Conservation (phyloP, 2,888 invertebrate species). For the Drosophila paracracens region DNA sequence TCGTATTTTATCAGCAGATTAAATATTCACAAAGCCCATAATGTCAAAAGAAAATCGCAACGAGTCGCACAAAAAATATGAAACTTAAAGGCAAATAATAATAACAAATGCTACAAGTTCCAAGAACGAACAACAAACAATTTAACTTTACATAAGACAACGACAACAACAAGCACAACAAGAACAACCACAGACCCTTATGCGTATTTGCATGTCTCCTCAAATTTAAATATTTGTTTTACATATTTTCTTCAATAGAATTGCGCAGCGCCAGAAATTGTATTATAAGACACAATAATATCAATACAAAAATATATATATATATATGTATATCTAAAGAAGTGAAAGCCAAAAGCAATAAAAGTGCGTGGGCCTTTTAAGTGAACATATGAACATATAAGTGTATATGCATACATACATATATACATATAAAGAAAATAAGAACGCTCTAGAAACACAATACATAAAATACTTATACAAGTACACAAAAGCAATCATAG, state of each 20-base stretch:
- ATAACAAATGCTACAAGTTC: conserved; percentile 51
- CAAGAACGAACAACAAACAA: conserved; percentile 49
- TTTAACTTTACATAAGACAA: conserved; percentile 35
- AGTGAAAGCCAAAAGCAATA: conserved; percentile 50
- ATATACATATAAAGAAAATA: conserved; percentile 21
- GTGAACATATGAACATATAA: conserved; percentile 4
- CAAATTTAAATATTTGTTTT: conserved; percentile 61
- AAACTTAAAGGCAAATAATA: conserved; percentile 50
- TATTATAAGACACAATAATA: conserved; percentile 62
- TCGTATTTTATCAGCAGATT: conserved; percentile 26
- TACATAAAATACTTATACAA: conserved; percentile 50
- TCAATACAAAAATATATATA: conserved; percentile 31
- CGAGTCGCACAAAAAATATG: conserved; percentile 18
- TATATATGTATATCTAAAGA: conserved; percentile 25
- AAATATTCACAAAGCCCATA: conserved; percentile 11
- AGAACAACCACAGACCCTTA: conserved; percentile 3
- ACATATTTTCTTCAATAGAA: conserved; percentile 43
- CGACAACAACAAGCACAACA: conserved; percentile 3
- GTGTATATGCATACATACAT: not conserved
- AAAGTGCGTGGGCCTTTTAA: conserved; percentile 22
- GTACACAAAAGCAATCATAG: conserved; percentile 39
- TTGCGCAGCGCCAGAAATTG: conserved; percentile 44
- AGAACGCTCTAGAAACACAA: conserved; percentile 41
- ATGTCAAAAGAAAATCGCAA: not conserved
- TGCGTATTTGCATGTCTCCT: conserved; percentile 30